Evolutionary conservation across 2,888 invertebrate genomes (phyloP), one percentile per base, ranked within the genome.

Genomic region (Aproaerema taeniolella): DNA sequence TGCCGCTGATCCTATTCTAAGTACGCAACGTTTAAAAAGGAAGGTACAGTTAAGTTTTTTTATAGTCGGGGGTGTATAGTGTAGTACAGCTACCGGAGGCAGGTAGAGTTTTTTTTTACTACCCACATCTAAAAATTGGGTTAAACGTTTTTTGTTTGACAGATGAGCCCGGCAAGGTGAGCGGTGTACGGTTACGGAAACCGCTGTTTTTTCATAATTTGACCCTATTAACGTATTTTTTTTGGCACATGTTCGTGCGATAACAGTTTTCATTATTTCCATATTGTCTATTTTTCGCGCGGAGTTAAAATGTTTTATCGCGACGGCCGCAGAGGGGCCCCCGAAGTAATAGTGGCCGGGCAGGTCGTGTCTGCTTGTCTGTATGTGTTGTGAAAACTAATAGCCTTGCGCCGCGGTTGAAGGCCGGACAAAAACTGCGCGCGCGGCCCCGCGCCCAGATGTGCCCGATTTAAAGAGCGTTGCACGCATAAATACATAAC

Each of bases 181-280:
- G 67, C 67, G 71, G 82, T 76, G 67, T 85, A 69, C 61, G 61
- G 81, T 85, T 86, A 83, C 85, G 86, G 86, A 80, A 83, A 81
- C 81, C 67, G 54, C 64, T 58, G 59, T 70, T 79, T 77, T 76
- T 79, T 71, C 36, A 43, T 36, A 41, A 52, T 65, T 62, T 70
- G 76, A 76, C 77, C 82, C 77, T 76, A 80, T 81, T 83, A 79
- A 76, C 66, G 60, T 51, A 49, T 61, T 69, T 75, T n/a, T 73
- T 75, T 67, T 56, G 49, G 45, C 41, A 41, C 50, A 61, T 72
- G 70, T 79, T 73, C n/a, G n/a, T n/a, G n/a, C n/a, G n/a, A n/a
- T n/a, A n/a, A n/a, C 75, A 61, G 58, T 70, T 71, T 70, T 71
- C 66, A 68, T 75, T 67, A 67, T 71, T 64, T 55, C 46, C n/a